Base-by-base conservation (phyloP, 2,888 invertebrate species). In the Aporophyla nigra region DNA sequence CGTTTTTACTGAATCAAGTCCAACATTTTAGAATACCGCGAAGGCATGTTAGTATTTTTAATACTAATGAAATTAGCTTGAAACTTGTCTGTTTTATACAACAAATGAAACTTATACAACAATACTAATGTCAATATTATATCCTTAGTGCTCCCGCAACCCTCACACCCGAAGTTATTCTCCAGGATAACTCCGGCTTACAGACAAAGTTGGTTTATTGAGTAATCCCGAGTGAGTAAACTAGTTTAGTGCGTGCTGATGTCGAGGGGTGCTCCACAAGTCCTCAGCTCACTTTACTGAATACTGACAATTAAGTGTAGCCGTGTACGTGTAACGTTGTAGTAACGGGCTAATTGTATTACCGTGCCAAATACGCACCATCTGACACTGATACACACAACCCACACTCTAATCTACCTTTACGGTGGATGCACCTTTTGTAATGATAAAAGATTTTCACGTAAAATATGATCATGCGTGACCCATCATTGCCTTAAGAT, bases 161-260 rank as follows among this genome's bases (percentile, higher is more conserved):
- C 67, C 70, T 19, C 46, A 78, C 70, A 76, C 56, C 46, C 63
- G 24, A 86, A 86, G 70, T 79, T 83, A 74, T 82, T 40, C 54
- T 56, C 65, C 65, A 63, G 58, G 40, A 75, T 67, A 56, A 67
- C 67, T 56, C 40, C 40, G 68, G 74, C 76, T 86, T 82, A 82
- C 61, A 49, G 83, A 76, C 78, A 74, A 89, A 89, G 84, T 88
- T 88, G 77, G 75, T 84, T 77, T 84, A 76, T 71, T 61, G 78
- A 76, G 82, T 86, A 87, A 88, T 86, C 83, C 86, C 76, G 66
- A 79, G 76, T 76, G 81, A 77, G 84, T 84, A 83, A 87, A 86
- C 80, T 87, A 86, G 83, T 87, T 86, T 76, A 82, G 76, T 71
- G 76, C 82, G 79, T 82, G 80, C 71, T 76, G 71, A 75, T 70